Conservation (phyloP, 2,888 invertebrate species). For the Omphaloscelis lunosa region DNA sequence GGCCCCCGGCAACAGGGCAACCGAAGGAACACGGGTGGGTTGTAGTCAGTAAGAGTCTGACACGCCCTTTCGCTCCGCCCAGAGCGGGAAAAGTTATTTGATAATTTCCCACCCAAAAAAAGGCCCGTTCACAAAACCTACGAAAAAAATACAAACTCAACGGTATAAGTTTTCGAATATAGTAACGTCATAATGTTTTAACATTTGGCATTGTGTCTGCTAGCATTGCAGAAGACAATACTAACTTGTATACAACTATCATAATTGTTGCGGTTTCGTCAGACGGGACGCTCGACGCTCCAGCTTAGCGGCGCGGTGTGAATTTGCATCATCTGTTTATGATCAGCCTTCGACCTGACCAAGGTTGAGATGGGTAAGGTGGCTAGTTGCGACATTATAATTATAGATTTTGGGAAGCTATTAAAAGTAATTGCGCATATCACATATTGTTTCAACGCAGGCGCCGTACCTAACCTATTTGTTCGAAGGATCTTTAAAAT, state of each 20-base stretch:
- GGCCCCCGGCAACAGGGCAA: too few species aligned
- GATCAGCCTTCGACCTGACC: conserved; percentile 50
- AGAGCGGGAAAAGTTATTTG: too few species aligned
- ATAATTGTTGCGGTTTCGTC: conserved; percentile 57
- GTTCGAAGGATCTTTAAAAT: not conserved
- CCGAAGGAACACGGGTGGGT: too few species aligned
- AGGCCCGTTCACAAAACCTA: not conserved
- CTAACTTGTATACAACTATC: conserved; percentile 52
- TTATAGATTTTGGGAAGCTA: conserved; percentile 25
- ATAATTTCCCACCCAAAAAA: too few species aligned
- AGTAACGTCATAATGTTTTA: conserved; percentile 39
- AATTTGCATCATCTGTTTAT: conserved; percentile 61
- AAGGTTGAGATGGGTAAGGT: conserved; percentile 38
- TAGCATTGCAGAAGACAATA: conserved; percentile 49
- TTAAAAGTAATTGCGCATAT: conserved; percentile 31
- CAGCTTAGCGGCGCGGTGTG: conserved; percentile 31
- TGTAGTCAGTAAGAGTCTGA: too few species aligned
- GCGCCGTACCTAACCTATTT: conserved; percentile 23
- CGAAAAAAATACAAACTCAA: conserved; percentile 6
- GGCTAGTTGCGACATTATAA: conserved; percentile 28
- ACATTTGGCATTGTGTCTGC: conserved; percentile 42
- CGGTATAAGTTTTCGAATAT: not conserved
- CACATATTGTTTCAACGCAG: conserved; percentile 12
- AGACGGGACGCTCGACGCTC: conserved; percentile 16
- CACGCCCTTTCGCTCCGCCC: too few species aligned